Evolutionary conservation across 2,888 invertebrate species (phyloP).

Genomic region (Lithophane leautieri): DNA sequence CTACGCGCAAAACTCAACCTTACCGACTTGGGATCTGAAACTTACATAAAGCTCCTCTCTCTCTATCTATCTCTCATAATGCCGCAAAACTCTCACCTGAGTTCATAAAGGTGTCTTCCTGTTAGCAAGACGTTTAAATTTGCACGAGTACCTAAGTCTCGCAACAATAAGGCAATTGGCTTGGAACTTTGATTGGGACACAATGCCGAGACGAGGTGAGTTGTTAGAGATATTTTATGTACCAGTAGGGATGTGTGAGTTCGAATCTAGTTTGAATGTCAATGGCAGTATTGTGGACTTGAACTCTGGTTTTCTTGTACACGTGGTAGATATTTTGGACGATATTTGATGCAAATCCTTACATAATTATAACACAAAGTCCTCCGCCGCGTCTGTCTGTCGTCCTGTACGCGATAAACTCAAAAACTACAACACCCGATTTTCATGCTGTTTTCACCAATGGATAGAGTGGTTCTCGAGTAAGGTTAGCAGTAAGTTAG

Average conservation of each 20-base stretch:
- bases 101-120: slow-evolving; percentile 37
- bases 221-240: slow-evolving; percentile 31
- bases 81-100: slow-evolving; percentile 24
- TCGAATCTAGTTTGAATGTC: slow-evolving; percentile 38
- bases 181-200: slow-evolving; percentile 50
- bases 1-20: neutral
- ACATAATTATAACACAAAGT: no score
- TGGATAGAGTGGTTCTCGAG: no score
- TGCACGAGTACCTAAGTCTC: slow-evolving; percentile 29
- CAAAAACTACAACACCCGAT: no score
- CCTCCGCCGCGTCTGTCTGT: no score
- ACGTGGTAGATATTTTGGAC: neutral
- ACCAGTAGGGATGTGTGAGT: slow-evolving; percentile 11
- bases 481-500: no score
- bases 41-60: neutral
- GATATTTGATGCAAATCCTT: neutral
- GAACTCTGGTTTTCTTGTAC: slow-evolving; percentile 10
- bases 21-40: neutral
- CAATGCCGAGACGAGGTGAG: slow-evolving; percentile 56
- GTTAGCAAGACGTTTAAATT: slow-evolving; percentile 33
- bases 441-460: no score
- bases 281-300: slow-evolving; percentile 38
- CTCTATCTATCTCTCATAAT: neutral
- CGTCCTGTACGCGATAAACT: no score
- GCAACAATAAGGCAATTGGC: slow-evolving; percentile 59